Evolutionary conservation across 2,797 vertebrate species (phyloP).

Genomic region (Cuculus canorus): DNA sequence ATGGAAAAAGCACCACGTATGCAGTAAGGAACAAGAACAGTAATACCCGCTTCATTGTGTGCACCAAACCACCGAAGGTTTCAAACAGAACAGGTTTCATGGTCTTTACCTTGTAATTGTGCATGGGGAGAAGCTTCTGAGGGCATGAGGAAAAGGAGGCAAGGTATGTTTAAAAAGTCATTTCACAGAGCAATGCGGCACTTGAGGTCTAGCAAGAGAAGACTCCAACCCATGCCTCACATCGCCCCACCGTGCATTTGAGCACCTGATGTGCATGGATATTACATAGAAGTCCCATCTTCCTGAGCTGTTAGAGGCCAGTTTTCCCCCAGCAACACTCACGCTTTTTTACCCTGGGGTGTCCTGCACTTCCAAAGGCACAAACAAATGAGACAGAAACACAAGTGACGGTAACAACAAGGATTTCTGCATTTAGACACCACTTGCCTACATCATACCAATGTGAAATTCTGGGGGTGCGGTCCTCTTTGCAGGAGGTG

Average conservation of each 20-base stretch:
- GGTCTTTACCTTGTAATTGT: constrained; percentile 31
- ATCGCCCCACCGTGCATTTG: fast-evolving
- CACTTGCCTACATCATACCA: no score
- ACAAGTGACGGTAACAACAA: background rate
- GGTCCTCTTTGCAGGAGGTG: no score
- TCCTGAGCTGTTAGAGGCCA: fast-evolving
- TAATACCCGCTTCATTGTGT: background rate
- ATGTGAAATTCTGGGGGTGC: no score
- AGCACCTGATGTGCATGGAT: fast-evolving
- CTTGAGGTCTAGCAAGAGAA: background rate
- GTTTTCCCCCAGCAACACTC: fast-evolving
- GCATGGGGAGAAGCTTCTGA: background rate
- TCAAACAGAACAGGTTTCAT: background rate
- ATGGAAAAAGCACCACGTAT: background rate
- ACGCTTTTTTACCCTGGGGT: background rate
- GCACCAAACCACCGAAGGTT: background rate
- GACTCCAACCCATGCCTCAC: fast-evolving
- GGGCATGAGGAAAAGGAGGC: constrained; percentile 28
- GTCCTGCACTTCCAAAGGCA: background rate
- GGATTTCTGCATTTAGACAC: background rate
- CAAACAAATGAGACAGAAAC: background rate
- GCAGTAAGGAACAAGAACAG: background rate
- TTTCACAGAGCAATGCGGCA: background rate
- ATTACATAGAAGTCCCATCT: background rate
- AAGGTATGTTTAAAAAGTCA: constrained; percentile 1